Evolutionary conservation across 2,113 vertebrate genomes (phyloP).

Genomic region (Semicossyphus pulcher): DNA sequence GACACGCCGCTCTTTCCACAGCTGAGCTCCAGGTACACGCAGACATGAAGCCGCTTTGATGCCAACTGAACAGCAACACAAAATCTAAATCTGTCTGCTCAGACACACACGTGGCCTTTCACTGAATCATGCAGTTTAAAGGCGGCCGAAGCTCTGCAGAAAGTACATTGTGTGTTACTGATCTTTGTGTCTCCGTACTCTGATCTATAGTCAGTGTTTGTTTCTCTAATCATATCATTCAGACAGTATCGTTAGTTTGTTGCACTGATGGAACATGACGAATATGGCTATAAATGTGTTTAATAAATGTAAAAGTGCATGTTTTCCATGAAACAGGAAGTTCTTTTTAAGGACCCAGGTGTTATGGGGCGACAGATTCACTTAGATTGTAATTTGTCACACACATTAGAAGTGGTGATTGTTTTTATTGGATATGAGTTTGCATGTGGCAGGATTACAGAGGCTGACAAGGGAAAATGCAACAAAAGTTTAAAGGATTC

Average conservation of each 20-base stretch:
- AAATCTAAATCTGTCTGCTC: not conserved
- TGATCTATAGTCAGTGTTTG: not conserved
- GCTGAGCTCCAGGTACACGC: conserved; percentile 57
- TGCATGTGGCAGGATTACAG: no score
- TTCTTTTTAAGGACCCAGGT: no score
- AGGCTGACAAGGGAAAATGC: no score
- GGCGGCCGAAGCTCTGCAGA: not conserved
- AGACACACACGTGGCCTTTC: not conserved
- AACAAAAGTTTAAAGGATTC: no score
- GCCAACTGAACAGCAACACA: not conserved
- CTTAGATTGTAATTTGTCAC: no score
- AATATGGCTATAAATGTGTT: not conserved
- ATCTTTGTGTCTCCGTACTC: not conserved
- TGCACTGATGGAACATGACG: not conserved
- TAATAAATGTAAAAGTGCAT: no score
- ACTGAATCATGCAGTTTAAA: not conserved
- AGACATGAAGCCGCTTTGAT: conserved; percentile 5
- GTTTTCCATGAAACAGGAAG: no score
- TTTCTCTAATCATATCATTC: not conserved
- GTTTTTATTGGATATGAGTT: no score
- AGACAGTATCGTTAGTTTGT: not conserved
- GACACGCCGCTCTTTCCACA: conserved; percentile 49
- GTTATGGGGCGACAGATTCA: no score
- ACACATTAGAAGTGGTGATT: no score
- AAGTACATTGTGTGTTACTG: not conserved